Percentiles rank a stretch among this genome's conserved stretches.
phyloP scores from a whole-genome alignment of 2,797 vertebrate genomes.

The Euthynnus affinis region DNA sequence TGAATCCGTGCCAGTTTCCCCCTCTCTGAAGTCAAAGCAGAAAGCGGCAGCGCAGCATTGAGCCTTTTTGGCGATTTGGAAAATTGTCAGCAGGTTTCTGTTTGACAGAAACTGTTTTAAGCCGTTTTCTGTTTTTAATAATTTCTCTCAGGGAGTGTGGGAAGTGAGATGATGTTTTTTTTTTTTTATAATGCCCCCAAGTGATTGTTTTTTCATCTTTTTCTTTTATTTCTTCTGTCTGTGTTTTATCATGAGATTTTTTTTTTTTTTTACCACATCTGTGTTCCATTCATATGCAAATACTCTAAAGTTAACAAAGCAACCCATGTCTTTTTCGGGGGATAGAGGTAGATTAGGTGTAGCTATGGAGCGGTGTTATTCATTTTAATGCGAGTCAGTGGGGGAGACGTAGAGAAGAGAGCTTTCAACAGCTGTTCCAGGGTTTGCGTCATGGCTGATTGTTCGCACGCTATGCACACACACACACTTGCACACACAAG shows the following conservation, averaged over 20 bases:
- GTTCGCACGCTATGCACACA: constrained; percentile 73
- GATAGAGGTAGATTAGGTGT: constrained; percentile 53
- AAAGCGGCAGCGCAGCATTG: constrained; percentile 5
- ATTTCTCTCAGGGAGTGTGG: constrained; percentile 60
- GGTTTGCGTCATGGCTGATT: constrained; percentile 73
- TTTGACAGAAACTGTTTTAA: constrained; percentile 54
- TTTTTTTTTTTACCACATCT: constrained; percentile 69
- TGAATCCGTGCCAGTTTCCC: not conserved
- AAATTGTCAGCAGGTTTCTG: constrained; percentile 37
- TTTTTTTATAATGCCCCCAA: constrained; percentile 52
- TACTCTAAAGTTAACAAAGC: constrained; percentile 54
- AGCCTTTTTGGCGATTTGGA: not conserved
- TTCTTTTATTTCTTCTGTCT: constrained; percentile 54
- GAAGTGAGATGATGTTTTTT: constrained; percentile 57
- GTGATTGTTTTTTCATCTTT: constrained; percentile 35
- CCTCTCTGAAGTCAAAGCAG: constrained; percentile 1
- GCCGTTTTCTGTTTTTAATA: constrained; percentile 69
- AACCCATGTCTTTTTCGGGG: constrained; percentile 32
- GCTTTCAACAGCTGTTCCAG: constrained; percentile 75
- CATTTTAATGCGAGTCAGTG: constrained; percentile 51
- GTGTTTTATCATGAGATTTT: constrained; percentile 53
- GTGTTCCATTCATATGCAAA: constrained; percentile 63
- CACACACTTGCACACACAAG: constrained; percentile 31
- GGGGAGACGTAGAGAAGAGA: constrained; percentile 36
- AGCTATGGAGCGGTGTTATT: constrained; percentile 41